Base-by-base conservation (phyloP, 2,888 invertebrate genomes). In the Tipula lateralis region DNA sequence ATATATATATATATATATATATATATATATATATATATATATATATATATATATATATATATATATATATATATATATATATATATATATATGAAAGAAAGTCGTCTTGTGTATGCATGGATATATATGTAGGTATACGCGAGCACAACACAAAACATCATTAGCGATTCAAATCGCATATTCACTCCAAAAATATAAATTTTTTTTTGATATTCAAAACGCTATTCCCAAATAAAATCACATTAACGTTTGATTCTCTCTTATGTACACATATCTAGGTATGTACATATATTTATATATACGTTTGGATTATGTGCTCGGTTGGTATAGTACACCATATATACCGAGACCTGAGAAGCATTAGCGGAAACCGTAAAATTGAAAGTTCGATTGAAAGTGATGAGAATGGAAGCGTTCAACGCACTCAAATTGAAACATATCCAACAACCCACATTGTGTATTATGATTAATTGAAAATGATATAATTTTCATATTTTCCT, bases 161-260 rank as follows among this genome's bases (percentile, higher is more conserved):
- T 83, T 83, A 83, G 83, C 36, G 36, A 83, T 83, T 83, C 83
- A 83, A 83, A 83, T 83, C 83, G 83, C 83, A 83, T 83, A 36
- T 83, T 83, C 82, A 82, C 24, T 66, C 66, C 24, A 24, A 66
- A 66, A 44, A 44, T 6, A 44, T 16, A 44, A 44, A n/a, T 44
- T 44, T 44, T 44, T 32, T 32, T 32, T 32, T 39, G 9, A 13
- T 39, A 66, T 66, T 66, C 66, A 66, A 66, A 66, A 66, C 66
- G 24, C 24, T 66, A 24, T 66, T 66, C 66, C 66, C 66, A 66
- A 66, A 66, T 66, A 66, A 66, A 66, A 66, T 66, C 66, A 66
- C 66, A 66, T 66, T 66, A 66, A 66, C 66, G 66, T 66, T 66
- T 66, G 66, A 66, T 66, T 66, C 66, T 24, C 24, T 66, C 1